Base-by-base conservation (phyloP, 2,113 vertebrate genomes). In the Bubo blakistoni region DNA sequence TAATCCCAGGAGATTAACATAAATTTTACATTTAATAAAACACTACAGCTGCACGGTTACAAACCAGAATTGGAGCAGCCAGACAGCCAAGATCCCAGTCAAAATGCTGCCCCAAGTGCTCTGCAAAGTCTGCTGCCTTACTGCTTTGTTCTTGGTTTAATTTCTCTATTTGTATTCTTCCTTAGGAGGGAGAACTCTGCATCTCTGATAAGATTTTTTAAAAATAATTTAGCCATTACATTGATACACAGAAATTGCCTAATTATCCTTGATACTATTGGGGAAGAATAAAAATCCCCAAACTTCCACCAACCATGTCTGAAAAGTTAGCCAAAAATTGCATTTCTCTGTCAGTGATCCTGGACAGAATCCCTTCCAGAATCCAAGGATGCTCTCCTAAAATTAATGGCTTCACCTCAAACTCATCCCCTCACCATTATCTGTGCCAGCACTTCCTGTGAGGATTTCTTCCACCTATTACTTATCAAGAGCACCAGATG, bases 281-380 rank as follows among this genome's bases (percentile, higher is more conserved):
- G 1, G 1, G 7, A 46, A 59, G 22, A 70, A 46, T 14, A 83
- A 81, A 91, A 88, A 81, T 18, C 26, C 13, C 46, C 11, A 72
- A 36, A 9, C 3, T 12, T 0, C 1, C 36, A 73, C 7, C 40
- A 61, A 61, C 6, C n/a, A 55, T 0, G 2, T 32, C 73, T 57
- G 61, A 9, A 54, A 87, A 66, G 46, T 71, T 16, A 71, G 11
- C 51, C 2, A 51, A 74, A 82, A 49, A 49, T 1, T 49, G 38
- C 13, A 36, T 82, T 88, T 90, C 20, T 59, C n/a, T 42, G 32
- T 32, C 57, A 46, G 19, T 34, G 40, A 81, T 40, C 32, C 36
- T 44, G 13, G 32, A 61, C 9, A 42, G 15, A 84, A 57, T 22
- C 25, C 81, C 52, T 71, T 86, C 47, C 55, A 74, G 61, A 92